These are phyloP conservation scores for Acanthis flammea DNA, from an alignment of 2,797 vertebrate species.

Conservation along the genomic window DNA sequence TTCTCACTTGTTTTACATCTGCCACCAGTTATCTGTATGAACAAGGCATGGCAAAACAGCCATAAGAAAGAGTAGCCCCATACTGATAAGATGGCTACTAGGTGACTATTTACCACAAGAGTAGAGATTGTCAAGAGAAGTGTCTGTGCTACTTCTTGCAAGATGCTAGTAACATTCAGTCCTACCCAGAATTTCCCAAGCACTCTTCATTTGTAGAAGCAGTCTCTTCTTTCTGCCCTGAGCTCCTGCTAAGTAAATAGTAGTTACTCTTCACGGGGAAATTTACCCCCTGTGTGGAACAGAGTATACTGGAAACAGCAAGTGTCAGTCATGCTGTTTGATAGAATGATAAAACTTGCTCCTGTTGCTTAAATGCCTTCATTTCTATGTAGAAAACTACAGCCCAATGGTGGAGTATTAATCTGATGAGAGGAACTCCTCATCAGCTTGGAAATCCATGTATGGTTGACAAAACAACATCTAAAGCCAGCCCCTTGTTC, in stretches of 20 bases:
- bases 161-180: neutral
- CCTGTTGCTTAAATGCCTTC: neutral
- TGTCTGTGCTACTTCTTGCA: neutral
- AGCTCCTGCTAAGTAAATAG: neutral
- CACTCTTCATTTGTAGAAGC: neutral
- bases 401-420: neutral
- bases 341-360: neutral
- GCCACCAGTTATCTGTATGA: neutral
- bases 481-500: conserved; percentile 14
- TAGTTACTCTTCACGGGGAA: neutral
- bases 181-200: neutral
- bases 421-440: neutral
- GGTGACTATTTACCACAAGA: neutral
- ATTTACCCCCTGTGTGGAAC: neutral
- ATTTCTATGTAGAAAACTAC: neutral
- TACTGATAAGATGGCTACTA: neutral
- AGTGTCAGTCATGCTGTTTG: neutral
- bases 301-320: neutral
- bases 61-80: neutral
- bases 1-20: neutral
- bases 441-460: neutral
- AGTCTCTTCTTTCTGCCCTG: neutral
- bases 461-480: neutral
- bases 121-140: neutral
- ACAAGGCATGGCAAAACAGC: neutral